Base-by-base conservation (phyloP, 37 sponge, comb jelly and placozoan genomes). In the Hexactinellida sp. region DNA sequence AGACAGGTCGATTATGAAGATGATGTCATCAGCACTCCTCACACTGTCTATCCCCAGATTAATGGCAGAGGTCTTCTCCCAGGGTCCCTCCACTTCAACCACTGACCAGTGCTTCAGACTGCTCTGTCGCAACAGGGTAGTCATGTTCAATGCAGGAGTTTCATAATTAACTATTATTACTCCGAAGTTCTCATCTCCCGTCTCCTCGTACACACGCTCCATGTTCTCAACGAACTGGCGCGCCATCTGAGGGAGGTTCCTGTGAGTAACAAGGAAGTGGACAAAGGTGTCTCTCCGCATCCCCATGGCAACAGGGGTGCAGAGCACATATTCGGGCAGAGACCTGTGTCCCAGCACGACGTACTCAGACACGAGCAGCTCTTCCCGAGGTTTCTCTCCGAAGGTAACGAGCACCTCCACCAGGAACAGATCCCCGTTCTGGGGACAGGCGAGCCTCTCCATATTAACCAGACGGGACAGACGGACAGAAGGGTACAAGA, bases 251-350 rank as follows among this genome's bases (percentile, higher is more conserved):
- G 76, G 28, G 30, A 63, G 13, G 13, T 63, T 63, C 76, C 76
- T 63, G 76, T 63, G 76, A 32, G 76, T 63, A 7, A 63, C 76
- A 63, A 63, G 76, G 34, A 63, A 63, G 76, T 63, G 76, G 3
- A 63, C 76, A 63, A 63, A 63, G 3, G 76, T 63, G 34, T 63
- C 76, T 63, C 76, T 63, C 5, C 34, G 76, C 76, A 63, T 63
- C 76, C 13, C 13, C 76, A 63, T 63, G 30, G 25, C 76, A 7
- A n/a, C 13, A 10, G 76, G 76, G 5, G 3, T 7, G 13, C 76
- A 63, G 32, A 63, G 34, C 3, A 63, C 5, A 10, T 5, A n/a
- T 7, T 3, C 1, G 13, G 76, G 76, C 76, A 63, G 34, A 23
- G 25, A 23, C 3, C 3, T 63, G 30, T 63, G 76, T 32, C 34